Evolutionary conservation across 1,140 invertebrate genomes (phyloP), one percentile per base, ranked within the genome.

Genomic region (Bombus waltoni): DNA sequence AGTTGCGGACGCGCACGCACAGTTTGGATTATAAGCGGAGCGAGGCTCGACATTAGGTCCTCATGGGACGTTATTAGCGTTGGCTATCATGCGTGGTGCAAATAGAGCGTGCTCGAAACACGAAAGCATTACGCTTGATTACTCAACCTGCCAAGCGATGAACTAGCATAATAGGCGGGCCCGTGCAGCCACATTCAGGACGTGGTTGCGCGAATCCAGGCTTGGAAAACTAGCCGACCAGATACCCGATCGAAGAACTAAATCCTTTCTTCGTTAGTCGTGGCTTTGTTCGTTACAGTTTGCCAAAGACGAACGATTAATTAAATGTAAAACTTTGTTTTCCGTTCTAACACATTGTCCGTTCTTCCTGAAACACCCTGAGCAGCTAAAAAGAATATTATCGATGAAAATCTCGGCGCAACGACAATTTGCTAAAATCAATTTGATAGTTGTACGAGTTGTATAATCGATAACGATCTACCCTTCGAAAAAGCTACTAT

Each of bases 61-160:
- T 91, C 93, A 78, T 81, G 94, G 94, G 94, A 94, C 92, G 86
- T 94, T 94, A 94, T 95, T 95, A 94, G 91, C 92, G 93, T 93
- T 86, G 90, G 91, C 91, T 93, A 94, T 92, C 91, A 93, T 93
- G 90, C 92, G 85, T 92, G 90, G 92, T 88, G 89, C 91, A 94
- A 94, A 93, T 93, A 92, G 89, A 92, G 89, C 91, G 91, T 70
- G 89, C 92, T 92, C 90, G 90, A 93, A 92, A 92, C 92, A 91
- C 92, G 87, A 92, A 92, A 92, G 93, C 92, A 95, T 94, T 93
- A 94, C 87, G 91, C 89, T 93, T 94, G 93, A 94, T 95, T 94
- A 94, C 91, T 88, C 91, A 92, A 92, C 90, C 86, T 91, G 88
- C 90, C 90, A 87, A 89, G 82, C 85, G 89, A 91, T 92, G 88